Evolutionary conservation across 2,888 invertebrate species (phyloP).

Genomic region (Volucella bombylans): DNA sequence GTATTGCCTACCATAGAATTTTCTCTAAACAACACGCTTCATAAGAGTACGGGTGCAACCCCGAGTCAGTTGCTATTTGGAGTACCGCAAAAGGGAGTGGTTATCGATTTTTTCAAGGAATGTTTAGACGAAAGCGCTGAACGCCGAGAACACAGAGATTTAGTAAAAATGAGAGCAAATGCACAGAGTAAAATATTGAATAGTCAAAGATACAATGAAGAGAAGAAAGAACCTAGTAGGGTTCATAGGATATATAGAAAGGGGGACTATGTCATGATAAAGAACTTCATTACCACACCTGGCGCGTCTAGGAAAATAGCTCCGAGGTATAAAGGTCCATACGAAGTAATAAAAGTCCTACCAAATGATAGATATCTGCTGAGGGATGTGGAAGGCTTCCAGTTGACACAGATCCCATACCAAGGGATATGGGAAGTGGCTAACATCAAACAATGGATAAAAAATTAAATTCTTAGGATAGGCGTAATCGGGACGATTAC

Average conservation of each 20-base stretch:
- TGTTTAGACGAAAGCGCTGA: background rate
- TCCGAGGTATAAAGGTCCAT: conserved; percentile 15
- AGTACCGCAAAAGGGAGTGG: conserved; percentile 3
- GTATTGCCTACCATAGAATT: conserved; percentile 35
- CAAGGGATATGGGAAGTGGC: conserved; percentile 29
- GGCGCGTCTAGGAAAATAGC: conserved; percentile 25
- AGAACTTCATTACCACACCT: background rate
- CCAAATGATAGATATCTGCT: conserved; percentile 20
- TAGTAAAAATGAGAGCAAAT: conserved; percentile 12
- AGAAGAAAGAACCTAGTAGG: background rate
- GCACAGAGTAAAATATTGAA: background rate
- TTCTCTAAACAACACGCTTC: conserved; percentile 28
- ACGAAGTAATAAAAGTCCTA: conserved; percentile 1
- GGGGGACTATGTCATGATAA: conserved; percentile 17
- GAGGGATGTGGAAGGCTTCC: conserved; percentile 28
- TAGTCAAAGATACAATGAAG: background rate
- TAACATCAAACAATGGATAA: background rate
- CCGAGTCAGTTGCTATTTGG: conserved; percentile 40
- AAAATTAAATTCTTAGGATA: too few species aligned
- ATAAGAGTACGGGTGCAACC: conserved; percentile 1
- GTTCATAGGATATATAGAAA: background rate
- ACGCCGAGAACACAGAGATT: background rate
- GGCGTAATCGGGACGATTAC: too few species aligned
- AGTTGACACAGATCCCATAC: conserved; percentile 41
- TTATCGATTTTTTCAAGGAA: conserved; percentile 23